Evolutionary conservation across 2,113 vertebrate genomes (phyloP).

Genomic region (Notiomystis cincta): DNA sequence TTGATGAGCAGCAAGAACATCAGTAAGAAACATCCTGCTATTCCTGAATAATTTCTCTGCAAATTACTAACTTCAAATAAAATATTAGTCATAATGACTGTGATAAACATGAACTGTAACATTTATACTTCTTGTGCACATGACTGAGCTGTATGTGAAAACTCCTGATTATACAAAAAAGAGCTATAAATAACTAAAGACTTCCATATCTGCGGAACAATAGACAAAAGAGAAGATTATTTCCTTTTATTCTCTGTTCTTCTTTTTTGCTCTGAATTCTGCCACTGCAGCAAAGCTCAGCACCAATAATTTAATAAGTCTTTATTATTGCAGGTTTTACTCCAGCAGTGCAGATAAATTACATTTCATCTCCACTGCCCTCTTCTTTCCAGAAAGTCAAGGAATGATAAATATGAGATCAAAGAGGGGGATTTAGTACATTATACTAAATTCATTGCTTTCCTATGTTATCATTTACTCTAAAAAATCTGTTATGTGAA

Average conservation of each 20-base stretch:
- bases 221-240: neutral
- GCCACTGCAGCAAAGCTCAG: neutral
- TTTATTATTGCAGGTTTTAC: constrained; percentile 5
- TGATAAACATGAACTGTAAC: neutral
- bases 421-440: neutral
- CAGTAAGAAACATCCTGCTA: neutral
- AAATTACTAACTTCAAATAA: neutral
- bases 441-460: neutral
- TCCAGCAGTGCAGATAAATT: constrained; percentile 11
- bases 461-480: neutral
- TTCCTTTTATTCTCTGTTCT: neutral
- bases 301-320: neutral
- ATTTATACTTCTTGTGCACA: neutral
- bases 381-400: neutral
- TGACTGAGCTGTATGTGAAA: neutral
- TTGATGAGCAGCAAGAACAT: neutral
- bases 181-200: neutral
- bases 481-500: neutral
- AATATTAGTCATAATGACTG: neutral
- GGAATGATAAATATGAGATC: neutral
- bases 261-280: neutral
- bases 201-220: neutral
- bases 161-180: neutral
- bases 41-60: neutral
- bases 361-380: neutral